Conservation (phyloP, 2,888 invertebrate species). For the Chymomyza caudatula region DNA sequence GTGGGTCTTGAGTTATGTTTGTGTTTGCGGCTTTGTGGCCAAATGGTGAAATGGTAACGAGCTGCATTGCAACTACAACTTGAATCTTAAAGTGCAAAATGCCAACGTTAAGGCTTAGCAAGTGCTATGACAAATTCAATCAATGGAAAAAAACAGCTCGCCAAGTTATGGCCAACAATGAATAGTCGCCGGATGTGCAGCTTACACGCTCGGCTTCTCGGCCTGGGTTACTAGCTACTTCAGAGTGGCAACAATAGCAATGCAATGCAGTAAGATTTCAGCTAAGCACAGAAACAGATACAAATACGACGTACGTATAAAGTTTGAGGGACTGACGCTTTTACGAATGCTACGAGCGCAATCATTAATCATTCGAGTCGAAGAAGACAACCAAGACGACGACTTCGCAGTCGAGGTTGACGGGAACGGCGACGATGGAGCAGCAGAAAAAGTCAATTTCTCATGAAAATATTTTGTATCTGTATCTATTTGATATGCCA, state of each 20-base stretch:
- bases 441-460: constrained; percentile 73
- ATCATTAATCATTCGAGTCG: constrained; percentile 74
- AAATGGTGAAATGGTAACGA: constrained; percentile 25
- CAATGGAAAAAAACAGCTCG: constrained; percentile 34
- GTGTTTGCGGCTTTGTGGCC: constrained; percentile 27
- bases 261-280: constrained; percentile 33
- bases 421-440: constrained; percentile 28
- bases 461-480: constrained; percentile 73
- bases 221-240: constrained; percentile 27
- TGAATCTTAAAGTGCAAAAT: background rate
- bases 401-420: constrained; percentile 34
- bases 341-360: constrained; percentile 60
- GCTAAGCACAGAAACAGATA: constrained; percentile 42
- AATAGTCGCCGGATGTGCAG: constrained; percentile 40
- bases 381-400: constrained; percentile 60
- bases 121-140: constrained; percentile 63
- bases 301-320: constrained; percentile 30
- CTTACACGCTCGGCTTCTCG: constrained; percentile 37
- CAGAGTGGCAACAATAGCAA: constrained; percentile 20
- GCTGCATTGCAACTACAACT: constrained; percentile 14
- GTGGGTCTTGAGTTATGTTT: constrained; percentile 53
- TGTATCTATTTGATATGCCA: constrained; percentile 63
- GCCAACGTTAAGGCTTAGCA: constrained; percentile 18
- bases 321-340: constrained; percentile 44
- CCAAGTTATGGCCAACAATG: constrained; percentile 18